phyloP scores from a whole-genome alignment of 2,797 vertebrate genomes.

The Microctenopoma steveboyesi region DNA sequence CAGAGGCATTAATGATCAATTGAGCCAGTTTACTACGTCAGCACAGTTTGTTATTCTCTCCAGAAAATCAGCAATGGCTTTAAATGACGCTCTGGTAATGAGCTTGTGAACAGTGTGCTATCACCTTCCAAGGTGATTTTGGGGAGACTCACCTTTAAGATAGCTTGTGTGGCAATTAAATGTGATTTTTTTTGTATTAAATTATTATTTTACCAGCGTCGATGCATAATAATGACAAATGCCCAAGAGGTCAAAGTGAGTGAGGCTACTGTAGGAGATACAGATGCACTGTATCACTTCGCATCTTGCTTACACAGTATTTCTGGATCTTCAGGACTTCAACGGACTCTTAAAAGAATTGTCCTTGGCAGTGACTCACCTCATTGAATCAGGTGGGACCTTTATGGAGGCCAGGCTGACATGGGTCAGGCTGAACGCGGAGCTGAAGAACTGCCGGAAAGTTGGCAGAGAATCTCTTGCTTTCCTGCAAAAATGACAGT shows the following conservation, averaged over 20 bases:
- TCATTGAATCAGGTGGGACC: slow-evolving; percentile 87
- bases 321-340: background rate
- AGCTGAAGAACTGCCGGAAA: slow-evolving; percentile 91
- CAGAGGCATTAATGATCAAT: background rate
- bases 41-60: background rate
- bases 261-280: background rate
- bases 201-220: background rate
- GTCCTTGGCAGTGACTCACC: slow-evolving; percentile 73
- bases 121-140: no score
- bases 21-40: background rate
- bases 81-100: no score
- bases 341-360: slow-evolving; percentile 5
- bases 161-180: no score
- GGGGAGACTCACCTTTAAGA: no score
- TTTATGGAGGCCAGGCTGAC: slow-evolving; percentile 86
- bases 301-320: background rate
- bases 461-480: slow-evolving; percentile 85
- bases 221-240: background rate
- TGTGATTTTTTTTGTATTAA: background rate
- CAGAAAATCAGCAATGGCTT: background rate
- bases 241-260: slow-evolving; percentile 10
- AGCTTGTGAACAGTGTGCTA: no score
- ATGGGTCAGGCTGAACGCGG: slow-evolving; percentile 86
- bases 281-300: background rate
- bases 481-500: slow-evolving; percentile 76